Conservation (phyloP, 2,113 vertebrate genomes). For the Toxotes jaculatrix region DNA sequence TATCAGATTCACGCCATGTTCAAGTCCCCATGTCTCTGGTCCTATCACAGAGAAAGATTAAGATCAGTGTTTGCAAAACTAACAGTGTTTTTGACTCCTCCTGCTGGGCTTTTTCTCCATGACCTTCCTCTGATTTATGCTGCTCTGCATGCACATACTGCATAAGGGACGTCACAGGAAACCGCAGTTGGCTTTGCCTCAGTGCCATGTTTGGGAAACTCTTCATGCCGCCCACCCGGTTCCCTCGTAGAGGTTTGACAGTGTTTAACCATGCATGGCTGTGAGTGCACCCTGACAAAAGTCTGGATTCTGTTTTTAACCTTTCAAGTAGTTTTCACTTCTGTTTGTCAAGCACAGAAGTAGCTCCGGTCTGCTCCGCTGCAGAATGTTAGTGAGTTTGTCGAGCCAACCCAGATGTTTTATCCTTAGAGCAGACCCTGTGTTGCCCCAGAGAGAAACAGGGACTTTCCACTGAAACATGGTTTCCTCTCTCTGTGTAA, state of each 20-base stretch:
- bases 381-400: conserved; percentile 5
- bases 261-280: conserved; percentile 3
- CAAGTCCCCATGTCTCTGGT: neutral
- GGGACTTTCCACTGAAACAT: conserved; percentile 54
- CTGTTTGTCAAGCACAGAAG: conserved; percentile 2
- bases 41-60: conserved; percentile 18
- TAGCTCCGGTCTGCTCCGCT: neutral
- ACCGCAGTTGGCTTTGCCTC: conserved; percentile 58
- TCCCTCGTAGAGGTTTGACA: conserved; percentile 8
- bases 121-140: conserved; percentile 36
- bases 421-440: conserved; percentile 28
- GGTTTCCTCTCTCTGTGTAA: conserved; percentile 43
- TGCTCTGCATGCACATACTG: conserved; percentile 30
- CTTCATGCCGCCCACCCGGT: conserved; percentile 24
- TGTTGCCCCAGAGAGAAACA: conserved; percentile 18
- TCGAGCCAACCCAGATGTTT: conserved; percentile 43
- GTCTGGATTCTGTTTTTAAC: conserved; percentile 30
- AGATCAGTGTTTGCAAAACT: conserved; percentile 23
- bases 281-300: neutral
- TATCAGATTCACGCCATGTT: conserved; percentile 11
- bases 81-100: conserved; percentile 42
- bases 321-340: conserved; percentile 7
- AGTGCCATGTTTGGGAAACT: conserved; percentile 45
- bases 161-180: conserved; percentile 56
- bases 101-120: conserved; percentile 34